Conservation (phyloP, 1,140 invertebrate genomes). For the Onthophagus taurus region DNA sequence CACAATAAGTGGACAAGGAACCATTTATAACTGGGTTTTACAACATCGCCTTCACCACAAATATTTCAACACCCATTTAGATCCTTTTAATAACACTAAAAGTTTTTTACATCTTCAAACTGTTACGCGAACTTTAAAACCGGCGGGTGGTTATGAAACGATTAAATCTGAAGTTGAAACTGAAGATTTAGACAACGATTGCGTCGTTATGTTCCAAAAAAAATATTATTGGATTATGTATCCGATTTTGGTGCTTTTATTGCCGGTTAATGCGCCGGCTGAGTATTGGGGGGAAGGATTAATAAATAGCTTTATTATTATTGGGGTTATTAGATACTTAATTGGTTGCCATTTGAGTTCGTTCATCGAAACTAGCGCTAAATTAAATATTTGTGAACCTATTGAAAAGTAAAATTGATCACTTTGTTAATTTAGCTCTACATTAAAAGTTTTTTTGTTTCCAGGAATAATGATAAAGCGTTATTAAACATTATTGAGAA, state of each 20-base stretch:
- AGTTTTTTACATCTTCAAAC: conserved; percentile 84
- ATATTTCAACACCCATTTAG: conserved; percentile 75
- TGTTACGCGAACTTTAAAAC: conserved; percentile 47
- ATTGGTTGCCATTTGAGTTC: conserved; percentile 51
- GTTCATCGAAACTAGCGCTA: conserved; percentile 58
- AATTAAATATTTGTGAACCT: no score
- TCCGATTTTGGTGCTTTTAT: conserved; percentile 49
- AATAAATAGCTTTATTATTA: conserved; percentile 47
- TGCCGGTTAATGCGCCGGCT: conserved; percentile 63
- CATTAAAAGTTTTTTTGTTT: background rate
- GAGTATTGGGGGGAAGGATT: conserved; percentile 66
- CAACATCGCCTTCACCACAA: conserved; percentile 87
- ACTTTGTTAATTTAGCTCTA: background rate
- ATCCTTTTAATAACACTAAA: conserved; percentile 79
- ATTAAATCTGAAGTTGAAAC: conserved; percentile 70
- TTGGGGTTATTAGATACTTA: conserved; percentile 54
- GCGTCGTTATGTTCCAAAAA: conserved; percentile 78
- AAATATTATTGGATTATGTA: conserved; percentile 63
- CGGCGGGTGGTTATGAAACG: conserved; percentile 61
- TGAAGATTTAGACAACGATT: conserved; percentile 72
- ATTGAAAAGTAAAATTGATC: background rate
- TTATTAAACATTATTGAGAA: conserved; percentile 61
- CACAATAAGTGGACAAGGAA: conserved; percentile 67
- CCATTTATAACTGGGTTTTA: conserved; percentile 67
- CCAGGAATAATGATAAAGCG: conserved; percentile 46